These are phyloP conservation scores for Xenops minutus DNA, from an alignment of 2,797 vertebrate species.

Conservation along the genomic window DNA sequence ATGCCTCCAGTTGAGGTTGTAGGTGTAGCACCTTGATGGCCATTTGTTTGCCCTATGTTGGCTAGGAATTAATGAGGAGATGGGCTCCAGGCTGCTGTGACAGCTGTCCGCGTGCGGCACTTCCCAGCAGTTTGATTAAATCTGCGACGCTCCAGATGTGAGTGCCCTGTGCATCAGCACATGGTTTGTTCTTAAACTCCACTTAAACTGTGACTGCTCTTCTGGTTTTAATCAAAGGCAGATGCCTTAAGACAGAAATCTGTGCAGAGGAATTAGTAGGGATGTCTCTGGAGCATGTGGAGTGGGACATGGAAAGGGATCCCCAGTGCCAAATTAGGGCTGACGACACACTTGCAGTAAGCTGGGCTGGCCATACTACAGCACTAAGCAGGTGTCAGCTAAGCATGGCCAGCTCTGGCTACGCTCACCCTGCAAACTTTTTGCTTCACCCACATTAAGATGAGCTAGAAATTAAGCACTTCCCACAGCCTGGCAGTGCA, in stretches of 20 bases:
- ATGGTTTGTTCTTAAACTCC: slow-evolving; percentile 52
- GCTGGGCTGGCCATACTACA: background rate
- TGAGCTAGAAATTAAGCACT: accelerated
- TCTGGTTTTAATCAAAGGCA: slow-evolving; percentile 72
- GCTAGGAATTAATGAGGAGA: slow-evolving; percentile 57
- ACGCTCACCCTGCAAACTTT: background rate
- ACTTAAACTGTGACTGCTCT: slow-evolving; percentile 71
- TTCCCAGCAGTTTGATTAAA: slow-evolving; percentile 71
- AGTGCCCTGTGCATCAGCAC: slow-evolving; percentile 7
- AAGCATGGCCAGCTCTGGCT: background rate
- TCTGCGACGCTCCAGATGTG: slow-evolving; percentile 66
- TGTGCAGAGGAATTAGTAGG: slow-evolving; percentile 62
- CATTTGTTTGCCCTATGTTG: slow-evolving; percentile 29
- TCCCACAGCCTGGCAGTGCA: accelerated
- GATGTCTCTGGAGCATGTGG: background rate
- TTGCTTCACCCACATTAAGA: background rate
- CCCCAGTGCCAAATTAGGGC: background rate
- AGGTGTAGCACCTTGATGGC: slow-evolving; percentile 39
- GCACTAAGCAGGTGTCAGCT: background rate
- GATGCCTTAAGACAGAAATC: slow-evolving; percentile 69
- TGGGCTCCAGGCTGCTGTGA: slow-evolving; percentile 37
- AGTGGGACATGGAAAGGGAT: background rate
- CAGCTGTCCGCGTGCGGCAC: slow-evolving; percentile 63
- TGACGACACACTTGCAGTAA: background rate
- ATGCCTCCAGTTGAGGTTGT: accelerated